A percentile compares a stretch with the other conserved stretches of the same genome.
Evolutionary conservation across 1,140 invertebrate genomes (phyloP).

Genomic region (Drosophila gunungcola): DNA sequence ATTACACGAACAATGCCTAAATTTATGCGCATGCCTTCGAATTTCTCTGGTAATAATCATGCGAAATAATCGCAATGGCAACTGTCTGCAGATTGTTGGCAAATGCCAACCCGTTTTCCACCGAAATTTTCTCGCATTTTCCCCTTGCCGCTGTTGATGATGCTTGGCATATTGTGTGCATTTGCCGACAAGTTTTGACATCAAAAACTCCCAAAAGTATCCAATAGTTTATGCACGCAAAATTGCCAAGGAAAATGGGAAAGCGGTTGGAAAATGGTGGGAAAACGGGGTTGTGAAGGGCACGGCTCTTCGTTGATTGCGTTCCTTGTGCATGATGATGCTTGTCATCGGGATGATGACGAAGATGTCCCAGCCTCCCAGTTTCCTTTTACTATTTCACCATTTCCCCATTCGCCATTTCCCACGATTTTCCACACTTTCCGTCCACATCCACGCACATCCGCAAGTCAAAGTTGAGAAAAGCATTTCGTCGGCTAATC

Average conservation of each 20-base stretch:
- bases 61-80: constrained; percentile 48
- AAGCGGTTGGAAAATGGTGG: neutral
- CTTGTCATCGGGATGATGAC: constrained; percentile 10
- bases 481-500: constrained; percentile 64
- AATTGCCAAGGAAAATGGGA: constrained; percentile 34
- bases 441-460: neutral
- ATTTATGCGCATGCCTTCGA: constrained; percentile 4
- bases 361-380: neutral
- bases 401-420: neutral
- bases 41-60: constrained; percentile 19
- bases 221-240: constrained; percentile 74
- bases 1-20: constrained; percentile 7
- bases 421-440: constrained; percentile 1
- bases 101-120: neutral
- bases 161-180: constrained; percentile 41
- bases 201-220: constrained; percentile 74
- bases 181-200: constrained; percentile 63
- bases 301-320: constrained; percentile 35
- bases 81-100: constrained; percentile 38
- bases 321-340: constrained; percentile 25
- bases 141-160: neutral
- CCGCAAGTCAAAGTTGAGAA: constrained; percentile 51
- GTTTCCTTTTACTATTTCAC: constrained; percentile 10
- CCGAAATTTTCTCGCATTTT: neutral
- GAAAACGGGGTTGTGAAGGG: constrained; percentile 13